Evolutionary conservation across 2,113 vertebrate genomes (phyloP), one percentile per base, ranked within the genome.

Genomic region (Thalassoma bifasciatum): DNA sequence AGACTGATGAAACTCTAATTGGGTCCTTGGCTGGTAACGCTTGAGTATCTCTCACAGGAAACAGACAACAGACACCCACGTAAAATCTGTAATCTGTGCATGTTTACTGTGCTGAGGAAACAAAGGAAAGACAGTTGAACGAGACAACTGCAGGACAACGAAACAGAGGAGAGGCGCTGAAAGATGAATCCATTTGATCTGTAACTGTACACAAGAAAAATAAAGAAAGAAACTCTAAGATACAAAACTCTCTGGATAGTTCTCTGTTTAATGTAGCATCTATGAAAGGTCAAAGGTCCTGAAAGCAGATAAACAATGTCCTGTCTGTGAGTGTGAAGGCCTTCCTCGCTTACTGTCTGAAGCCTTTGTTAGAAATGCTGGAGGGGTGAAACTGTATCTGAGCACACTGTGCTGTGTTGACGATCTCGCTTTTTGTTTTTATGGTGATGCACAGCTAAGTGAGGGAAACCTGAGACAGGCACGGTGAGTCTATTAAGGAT

Each of bases 381-480:
- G 46, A 13, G 47, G 0, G 54, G 61, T 60, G 82, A 83, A 90
- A 85, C 64, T 23, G 37, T 54, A 86, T 79, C 82, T 34, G 68
- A 52, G 26, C 68, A n/a, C 50, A 42, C 36, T 38, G 46, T 56
- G 54, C 67, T 2, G 52, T 53, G 62, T 49, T 61, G 70, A n/a
- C 60, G 63, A 61, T 14, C 66, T 42, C 36, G 12, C 49, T 61
- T 59, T 68, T 74, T 72, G 69, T 70, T 77, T 82, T 83, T 64
- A 67, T 81, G 77, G 53, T 1, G 14, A 72, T 47, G 57, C 40
- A 8, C 68, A 72, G 72, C 80, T 64, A 80, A 53, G 58, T 0
- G 24, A 44, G 8, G 44, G 86, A 66, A 75, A 88, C 71, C 60
- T 16, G 81, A 86, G 83, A 85, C 66, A 62, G 66, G 72, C 23